Evolutionary conservation across 1,140 invertebrate genomes (phyloP).

Genomic region (Rhagoletis pomonella): DNA sequence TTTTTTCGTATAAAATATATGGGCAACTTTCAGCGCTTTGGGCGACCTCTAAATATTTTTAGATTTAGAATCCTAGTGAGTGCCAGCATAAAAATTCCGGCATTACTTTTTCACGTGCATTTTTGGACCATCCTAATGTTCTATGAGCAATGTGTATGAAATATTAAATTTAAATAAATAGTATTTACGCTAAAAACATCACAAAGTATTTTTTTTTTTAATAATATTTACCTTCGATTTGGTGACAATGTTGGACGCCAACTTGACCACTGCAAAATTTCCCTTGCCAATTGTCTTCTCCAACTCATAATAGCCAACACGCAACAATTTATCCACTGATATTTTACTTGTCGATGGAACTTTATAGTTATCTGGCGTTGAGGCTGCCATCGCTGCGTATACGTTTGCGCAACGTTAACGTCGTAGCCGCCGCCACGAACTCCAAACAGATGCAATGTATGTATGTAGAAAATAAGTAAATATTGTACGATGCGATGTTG

Average conservation of each 20-base stretch:
- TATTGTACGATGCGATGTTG: not conserved
- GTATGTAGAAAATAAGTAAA: not conserved
- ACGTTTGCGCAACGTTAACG: not conserved
- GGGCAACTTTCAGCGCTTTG: too few species aligned
- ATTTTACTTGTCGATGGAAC: slow-evolving; percentile 73
- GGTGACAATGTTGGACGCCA: slow-evolving; percentile 94
- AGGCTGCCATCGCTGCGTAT: slow-evolving; percentile 44
- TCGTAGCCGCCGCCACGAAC: not conserved
- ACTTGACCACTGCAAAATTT: slow-evolving; percentile 96
- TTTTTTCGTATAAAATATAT: too few species aligned
- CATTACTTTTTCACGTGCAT: too few species aligned
- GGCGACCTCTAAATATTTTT: too few species aligned
- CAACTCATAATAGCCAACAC: slow-evolving; percentile 96
- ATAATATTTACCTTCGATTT: slow-evolving; percentile 90
- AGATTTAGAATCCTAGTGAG: too few species aligned
- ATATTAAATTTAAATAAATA: too few species aligned
- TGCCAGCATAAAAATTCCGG: too few species aligned
- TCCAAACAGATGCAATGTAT: not conserved
- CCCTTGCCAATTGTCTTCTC: slow-evolving; percentile 95
- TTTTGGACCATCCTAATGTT: not conserved
- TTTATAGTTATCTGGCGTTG: slow-evolving; percentile 72
- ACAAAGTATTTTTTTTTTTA: too few species aligned
- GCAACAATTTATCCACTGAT: slow-evolving; percentile 81
- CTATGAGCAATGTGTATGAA: not conserved
- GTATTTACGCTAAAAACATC: too few species aligned